Percentiles rank a stretch among this genome's conserved stretches.
These are phyloP conservation scores for Rousettus leschenaultii DNA, from an alignment of 2,113 vertebrate genomes.

Conservation along the genomic window DNA sequence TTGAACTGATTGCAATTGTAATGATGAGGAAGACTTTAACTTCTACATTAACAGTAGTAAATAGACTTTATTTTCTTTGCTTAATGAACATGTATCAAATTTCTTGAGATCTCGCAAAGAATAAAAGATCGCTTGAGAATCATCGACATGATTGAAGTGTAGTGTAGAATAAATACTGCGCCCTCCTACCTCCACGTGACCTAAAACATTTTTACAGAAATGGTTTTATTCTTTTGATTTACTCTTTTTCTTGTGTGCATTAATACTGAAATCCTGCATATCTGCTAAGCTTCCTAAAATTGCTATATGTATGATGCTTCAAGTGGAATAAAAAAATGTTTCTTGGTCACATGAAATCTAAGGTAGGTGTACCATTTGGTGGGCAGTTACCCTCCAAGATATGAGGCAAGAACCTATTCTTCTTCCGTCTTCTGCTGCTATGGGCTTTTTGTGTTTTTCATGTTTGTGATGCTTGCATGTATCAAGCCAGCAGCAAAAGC, in stretches of 20 bases:
- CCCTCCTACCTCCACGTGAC: not conserved
- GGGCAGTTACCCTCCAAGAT: not conserved
- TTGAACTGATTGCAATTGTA: not conserved
- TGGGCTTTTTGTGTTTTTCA: not conserved
- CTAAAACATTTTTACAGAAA: not conserved
- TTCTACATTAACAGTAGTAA: not conserved
- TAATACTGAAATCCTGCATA: not conserved
- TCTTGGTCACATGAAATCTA: not conserved
- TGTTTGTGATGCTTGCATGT: not conserved
- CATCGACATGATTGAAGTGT: not conserved
- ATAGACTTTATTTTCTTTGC: not conserved
- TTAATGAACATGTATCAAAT: not conserved
- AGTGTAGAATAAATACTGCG: not conserved
- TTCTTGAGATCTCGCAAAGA: not conserved
- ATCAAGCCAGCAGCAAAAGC: not conserved
- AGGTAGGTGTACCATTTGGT: not conserved
- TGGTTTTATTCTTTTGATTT: not conserved
- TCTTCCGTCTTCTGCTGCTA: not conserved
- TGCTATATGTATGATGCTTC: not conserved
- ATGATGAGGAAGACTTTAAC: not conserved
- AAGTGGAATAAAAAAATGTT: not conserved
- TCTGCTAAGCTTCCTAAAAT: not conserved
- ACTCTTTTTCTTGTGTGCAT: not conserved
- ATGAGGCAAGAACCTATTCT: not conserved
- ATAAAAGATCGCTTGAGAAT: not conserved